phyloP scores from a whole-genome alignment of 2,113 vertebrate species.

The Zosterops pallidus region DNA sequence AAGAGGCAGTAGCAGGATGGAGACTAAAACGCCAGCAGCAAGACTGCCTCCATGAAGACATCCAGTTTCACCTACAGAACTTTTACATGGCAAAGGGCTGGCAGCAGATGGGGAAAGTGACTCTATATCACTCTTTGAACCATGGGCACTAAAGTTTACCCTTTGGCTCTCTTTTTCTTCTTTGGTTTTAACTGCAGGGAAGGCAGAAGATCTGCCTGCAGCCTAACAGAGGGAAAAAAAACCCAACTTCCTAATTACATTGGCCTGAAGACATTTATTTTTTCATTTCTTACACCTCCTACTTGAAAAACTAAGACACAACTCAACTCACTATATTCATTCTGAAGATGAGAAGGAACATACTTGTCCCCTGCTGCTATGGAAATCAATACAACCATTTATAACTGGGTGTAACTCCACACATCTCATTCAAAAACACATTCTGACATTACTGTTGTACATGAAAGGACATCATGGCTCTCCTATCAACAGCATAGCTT shows the following conservation, averaged over 20 bases:
- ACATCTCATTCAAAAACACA: neutral
- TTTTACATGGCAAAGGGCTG: neutral
- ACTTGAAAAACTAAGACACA: neutral
- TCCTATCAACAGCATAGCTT: neutral
- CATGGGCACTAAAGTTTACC: rapidly evolving
- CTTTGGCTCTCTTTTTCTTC: neutral
- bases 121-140: neutral
- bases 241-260: neutral
- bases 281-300: neutral
- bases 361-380: neutral
- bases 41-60: neutral
- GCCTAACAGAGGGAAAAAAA: neutral
- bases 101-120: neutral
- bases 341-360: neutral
- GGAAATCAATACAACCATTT: neutral
- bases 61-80: neutral
- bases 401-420: neutral
- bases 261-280: neutral
- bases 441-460: neutral
- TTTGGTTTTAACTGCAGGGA: neutral
- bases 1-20: neutral
- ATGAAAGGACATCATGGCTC: neutral
- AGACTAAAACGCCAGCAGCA: neutral
- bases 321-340: neutral
- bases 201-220: neutral